A percentile compares a stretch with the other conserved stretches of the same genome.
Conservation (phyloP, 2,113 vertebrate genomes). For the Rhabdomys dilectus region DNA sequence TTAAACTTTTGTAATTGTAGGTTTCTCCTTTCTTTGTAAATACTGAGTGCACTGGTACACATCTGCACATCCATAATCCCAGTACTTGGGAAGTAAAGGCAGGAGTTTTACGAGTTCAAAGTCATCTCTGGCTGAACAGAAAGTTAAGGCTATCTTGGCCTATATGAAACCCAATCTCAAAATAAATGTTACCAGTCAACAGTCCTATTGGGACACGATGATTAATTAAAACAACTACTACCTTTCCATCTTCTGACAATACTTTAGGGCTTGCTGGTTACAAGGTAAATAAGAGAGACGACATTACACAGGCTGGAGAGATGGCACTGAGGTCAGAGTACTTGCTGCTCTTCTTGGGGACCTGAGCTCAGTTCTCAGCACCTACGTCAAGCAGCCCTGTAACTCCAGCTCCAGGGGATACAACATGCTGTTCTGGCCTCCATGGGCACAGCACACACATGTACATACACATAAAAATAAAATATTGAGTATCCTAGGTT, state of each 20-base stretch:
- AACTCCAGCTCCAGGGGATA: no score
- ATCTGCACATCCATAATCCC: neutral
- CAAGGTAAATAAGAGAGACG: neutral
- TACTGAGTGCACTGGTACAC: neutral
- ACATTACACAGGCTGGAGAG: neutral
- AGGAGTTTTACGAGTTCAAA: neutral
- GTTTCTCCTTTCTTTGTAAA: neutral
- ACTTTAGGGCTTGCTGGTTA: neutral
- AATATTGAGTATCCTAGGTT: neutral
- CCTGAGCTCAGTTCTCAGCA: neutral
- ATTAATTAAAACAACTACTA: constrained; percentile 26
- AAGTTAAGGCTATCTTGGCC: neutral
- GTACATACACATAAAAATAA: neutral
- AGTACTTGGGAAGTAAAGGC: neutral
- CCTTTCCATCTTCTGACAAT: neutral
- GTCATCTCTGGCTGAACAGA: neutral
- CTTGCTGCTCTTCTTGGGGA: neutral
- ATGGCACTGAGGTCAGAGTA: neutral
- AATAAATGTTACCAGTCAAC: neutral
- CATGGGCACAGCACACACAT: neutral
- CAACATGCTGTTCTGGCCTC: neutral
- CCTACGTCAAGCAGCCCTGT: neutral
- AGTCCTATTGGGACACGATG: neutral
- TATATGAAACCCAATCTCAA: neutral
- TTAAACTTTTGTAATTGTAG: neutral